Evolutionary conservation across 2,113 vertebrate genomes (phyloP).

Genomic region (Marmota flaviventris): DNA sequence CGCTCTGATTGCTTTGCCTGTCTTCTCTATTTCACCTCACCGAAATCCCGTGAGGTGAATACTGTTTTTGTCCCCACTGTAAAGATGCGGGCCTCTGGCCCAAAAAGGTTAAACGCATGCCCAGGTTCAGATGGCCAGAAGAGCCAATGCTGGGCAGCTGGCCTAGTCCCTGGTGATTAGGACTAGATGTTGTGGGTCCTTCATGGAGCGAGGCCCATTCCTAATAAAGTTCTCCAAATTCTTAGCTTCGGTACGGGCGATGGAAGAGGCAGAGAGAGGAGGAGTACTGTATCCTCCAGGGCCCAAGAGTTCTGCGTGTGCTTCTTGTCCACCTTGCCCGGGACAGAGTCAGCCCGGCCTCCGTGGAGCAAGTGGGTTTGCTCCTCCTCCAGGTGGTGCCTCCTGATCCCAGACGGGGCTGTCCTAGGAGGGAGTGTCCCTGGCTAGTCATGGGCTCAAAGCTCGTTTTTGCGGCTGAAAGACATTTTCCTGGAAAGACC

Average conservation of each 20-base stretch:
- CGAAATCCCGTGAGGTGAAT: neutral
- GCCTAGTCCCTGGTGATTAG: fast-evolving
- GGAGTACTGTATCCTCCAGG: neutral
- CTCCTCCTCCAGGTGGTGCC: neutral
- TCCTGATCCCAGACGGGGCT: neutral
- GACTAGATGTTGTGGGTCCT: neutral
- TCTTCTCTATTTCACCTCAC: neutral
- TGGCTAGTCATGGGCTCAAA: neutral
- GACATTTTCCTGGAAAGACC: neutral
- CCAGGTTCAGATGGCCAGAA: neutral
- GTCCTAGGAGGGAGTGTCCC: neutral
- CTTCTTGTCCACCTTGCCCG: neutral
- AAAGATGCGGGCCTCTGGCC: neutral
- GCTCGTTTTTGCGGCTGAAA: neutral
- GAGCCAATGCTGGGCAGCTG: too few relatives aligned
- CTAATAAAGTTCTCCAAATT: neutral
- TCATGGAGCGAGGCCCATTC: neutral
- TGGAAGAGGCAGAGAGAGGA: neutral
- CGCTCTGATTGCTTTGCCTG: neutral
- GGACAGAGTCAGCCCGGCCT: neutral
- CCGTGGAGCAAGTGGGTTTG: fast-evolving
- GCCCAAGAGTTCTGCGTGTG: neutral
- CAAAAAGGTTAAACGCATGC: too few relatives aligned
- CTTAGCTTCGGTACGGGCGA: neutral
- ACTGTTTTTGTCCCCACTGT: neutral